Percentiles rank a stretch among this genome's conserved stretches.
Evolutionary conservation across 2,888 invertebrate species (phyloP).

Genomic region (Sthenelais limicola): DNA sequence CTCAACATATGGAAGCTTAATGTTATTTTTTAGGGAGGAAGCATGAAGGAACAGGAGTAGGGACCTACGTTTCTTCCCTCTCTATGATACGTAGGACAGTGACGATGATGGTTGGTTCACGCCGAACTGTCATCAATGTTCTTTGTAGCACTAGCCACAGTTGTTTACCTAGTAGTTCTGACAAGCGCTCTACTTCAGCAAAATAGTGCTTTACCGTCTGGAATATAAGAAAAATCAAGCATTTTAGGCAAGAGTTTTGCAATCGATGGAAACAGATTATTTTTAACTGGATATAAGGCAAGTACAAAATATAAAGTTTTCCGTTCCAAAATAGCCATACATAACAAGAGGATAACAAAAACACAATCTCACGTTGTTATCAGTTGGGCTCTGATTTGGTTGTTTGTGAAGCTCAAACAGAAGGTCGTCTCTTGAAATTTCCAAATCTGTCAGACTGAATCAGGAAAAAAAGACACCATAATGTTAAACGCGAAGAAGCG

Average conservation of each 20-base stretch:
- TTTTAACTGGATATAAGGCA: no score
- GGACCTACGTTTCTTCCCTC: conserved; percentile 85
- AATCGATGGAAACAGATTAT: no score
- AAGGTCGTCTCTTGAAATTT: conserved; percentile 96
- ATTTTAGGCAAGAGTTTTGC: no score
- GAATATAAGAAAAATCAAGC: conserved; percentile 36
- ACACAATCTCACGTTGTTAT: conserved; percentile 80
- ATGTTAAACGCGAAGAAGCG: no score
- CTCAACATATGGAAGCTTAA: no score
- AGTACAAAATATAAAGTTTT: no score
- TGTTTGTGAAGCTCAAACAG: conserved; percentile 94
- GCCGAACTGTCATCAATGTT: conserved; percentile 93
- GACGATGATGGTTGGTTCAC: conserved; percentile 87
- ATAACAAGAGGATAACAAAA: no score
- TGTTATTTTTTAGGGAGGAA: no score
- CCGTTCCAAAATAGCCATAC: no score
- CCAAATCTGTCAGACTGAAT: conserved; percentile 94
- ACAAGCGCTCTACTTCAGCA: conserved; percentile 92
- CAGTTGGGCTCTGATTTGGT: conserved; percentile 86
- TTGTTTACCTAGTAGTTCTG: conserved; percentile 90
- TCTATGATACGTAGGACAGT: conserved; percentile 97
- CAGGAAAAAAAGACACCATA: no score
- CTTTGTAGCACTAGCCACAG: conserved; percentile 90
- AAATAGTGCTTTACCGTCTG: conserved; percentile 94
- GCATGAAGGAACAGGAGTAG: background rate